These are phyloP conservation scores for Amblyteles armatorius DNA, from an alignment of 2,888 invertebrate genomes.

Conservation along the genomic window DNA sequence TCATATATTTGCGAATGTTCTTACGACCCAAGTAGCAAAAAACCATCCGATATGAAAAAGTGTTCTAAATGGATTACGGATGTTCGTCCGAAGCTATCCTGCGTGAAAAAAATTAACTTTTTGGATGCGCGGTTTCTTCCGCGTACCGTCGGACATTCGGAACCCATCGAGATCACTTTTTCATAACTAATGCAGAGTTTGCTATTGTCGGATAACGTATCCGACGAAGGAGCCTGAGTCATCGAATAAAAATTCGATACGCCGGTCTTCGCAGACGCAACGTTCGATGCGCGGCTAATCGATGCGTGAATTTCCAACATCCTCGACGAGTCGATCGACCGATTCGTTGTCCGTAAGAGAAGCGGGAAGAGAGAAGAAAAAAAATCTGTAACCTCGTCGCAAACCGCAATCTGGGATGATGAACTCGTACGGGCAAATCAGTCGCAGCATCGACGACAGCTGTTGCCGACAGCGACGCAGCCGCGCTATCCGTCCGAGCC, in stretches of 20 bases:
- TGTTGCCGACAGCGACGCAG: neutral
- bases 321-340: neutral
- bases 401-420: slow-evolving; percentile 24
- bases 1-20: too few species aligned
- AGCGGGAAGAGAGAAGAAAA: neutral
- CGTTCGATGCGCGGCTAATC: neutral
- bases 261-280: slow-evolving; percentile 3
- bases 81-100: too few species aligned
- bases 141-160: too few species aligned
- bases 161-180: too few species aligned
- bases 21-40: too few species aligned
- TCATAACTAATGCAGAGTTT: too few species aligned
- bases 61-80: too few species aligned
- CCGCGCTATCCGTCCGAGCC: neutral
- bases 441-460: neutral
- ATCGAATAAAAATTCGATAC: slow-evolving; percentile 30
- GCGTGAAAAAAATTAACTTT: too few species aligned
- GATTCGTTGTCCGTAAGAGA: neutral
- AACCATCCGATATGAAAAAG: too few species aligned
- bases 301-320: neutral
- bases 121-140: too few species aligned
- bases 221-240: slow-evolving; percentile 1
- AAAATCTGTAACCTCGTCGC: slow-evolving; percentile 1
- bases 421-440: neutral
- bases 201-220: neutral